phyloP scores from a whole-genome alignment of 2,113 vertebrate genomes.

The Ciconia maguari region DNA sequence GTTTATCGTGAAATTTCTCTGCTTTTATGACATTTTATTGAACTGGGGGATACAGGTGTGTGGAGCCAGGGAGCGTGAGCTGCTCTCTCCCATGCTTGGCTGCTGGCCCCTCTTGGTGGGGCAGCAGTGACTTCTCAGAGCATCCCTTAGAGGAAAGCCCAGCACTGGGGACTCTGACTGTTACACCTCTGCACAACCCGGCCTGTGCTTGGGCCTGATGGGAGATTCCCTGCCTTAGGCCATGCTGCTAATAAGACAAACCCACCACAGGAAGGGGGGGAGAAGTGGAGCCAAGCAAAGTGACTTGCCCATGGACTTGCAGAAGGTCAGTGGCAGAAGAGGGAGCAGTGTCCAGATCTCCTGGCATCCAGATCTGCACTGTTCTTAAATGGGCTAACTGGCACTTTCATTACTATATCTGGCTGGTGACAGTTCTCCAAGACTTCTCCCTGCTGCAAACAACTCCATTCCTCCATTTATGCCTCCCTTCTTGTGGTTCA shows the following conservation, averaged over 20 bases:
- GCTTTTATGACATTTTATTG: conserved; percentile 52
- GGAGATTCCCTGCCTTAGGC: neutral
- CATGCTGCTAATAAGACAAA: accelerated
- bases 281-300: neutral
- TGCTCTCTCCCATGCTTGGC: neutral
- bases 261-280: neutral
- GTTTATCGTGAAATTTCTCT: conserved; percentile 35
- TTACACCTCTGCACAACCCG: accelerated
- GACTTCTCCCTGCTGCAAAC: neutral
- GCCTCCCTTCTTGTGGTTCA: neutral
- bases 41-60: neutral
- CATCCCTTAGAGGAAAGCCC: neutral
- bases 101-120: neutral
- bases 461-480: neutral
- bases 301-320: neutral
- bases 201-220: neutral
- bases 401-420: neutral
- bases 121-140: neutral
- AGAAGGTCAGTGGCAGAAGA: neutral
- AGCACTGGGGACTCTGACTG: neutral
- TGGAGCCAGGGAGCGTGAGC: neutral
- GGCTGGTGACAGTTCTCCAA: neutral
- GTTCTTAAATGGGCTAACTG: neutral
- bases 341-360: neutral
- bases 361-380: neutral